Percentiles rank a stretch among this genome's conserved stretches.
Conservation (phyloP, 2,888 invertebrate species). For the Melinopterus prodromus region DNA sequence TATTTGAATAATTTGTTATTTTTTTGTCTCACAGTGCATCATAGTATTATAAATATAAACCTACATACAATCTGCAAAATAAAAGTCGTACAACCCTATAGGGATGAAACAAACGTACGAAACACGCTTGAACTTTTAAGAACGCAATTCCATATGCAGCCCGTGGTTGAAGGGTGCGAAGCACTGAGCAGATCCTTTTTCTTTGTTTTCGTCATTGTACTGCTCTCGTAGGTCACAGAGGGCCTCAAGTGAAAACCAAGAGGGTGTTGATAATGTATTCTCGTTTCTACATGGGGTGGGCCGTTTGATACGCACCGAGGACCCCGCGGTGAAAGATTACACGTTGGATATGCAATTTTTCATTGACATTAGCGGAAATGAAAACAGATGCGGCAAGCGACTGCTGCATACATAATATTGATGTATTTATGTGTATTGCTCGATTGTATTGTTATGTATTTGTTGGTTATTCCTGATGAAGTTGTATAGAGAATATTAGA, state of each 20-base stretch:
- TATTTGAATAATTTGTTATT: too few relatives aligned
- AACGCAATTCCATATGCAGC: background rate
- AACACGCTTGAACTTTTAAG: background rate
- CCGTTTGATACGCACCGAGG: background rate
- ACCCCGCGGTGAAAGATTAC: background rate
- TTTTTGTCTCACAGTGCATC: too few relatives aligned
- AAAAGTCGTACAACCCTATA: too few relatives aligned
- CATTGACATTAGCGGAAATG: background rate
- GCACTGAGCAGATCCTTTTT: background rate
- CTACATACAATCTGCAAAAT: too few relatives aligned
- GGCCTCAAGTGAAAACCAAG: background rate
- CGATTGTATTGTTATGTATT: too few relatives aligned
- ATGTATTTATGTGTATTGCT: too few relatives aligned
- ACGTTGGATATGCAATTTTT: background rate
- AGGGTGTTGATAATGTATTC: slow-evolving; percentile 4
- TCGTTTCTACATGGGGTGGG: background rate
- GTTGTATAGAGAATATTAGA: too few relatives aligned
- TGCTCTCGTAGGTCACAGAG: background rate
- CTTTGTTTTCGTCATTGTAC: background rate
- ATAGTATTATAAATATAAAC: too few relatives aligned
- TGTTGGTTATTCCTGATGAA: too few relatives aligned
- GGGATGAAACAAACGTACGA: background rate
- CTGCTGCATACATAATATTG: too few relatives aligned
- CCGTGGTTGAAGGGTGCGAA: background rate
- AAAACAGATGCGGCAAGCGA: background rate